phyloP scores from a whole-genome alignment of 1,140 invertebrate genomes.

The Leptinotarsa texana region DNA sequence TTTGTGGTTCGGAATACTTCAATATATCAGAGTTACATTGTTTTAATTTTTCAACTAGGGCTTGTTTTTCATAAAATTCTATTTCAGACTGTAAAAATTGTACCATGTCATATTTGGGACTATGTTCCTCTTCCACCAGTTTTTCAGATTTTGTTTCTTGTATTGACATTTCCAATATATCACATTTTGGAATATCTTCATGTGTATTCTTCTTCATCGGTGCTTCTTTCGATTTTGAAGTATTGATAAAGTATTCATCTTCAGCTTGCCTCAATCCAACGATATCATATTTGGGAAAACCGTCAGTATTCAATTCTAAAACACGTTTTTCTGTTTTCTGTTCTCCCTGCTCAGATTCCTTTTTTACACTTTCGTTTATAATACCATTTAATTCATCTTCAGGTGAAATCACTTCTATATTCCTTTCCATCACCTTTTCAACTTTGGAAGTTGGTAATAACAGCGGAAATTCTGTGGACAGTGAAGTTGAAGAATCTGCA shows the following conservation, averaged over 20 bases:
- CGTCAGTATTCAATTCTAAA: background rate
- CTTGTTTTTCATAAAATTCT: constrained; percentile 7
- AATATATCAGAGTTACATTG: too few relatives aligned
- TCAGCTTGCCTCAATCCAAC: background rate
- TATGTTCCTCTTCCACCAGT: background rate
- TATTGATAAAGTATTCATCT: background rate
- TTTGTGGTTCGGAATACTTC: too few relatives aligned
- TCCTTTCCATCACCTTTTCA: too few relatives aligned
- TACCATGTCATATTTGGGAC: constrained; percentile 10
- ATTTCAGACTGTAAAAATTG: constrained; percentile 1
- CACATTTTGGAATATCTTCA: background rate
- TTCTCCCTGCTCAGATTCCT: background rate
- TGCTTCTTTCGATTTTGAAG: background rate
- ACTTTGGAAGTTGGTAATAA: too few relatives aligned
- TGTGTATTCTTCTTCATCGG: background rate
- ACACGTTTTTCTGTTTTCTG: background rate
- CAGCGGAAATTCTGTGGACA: too few relatives aligned
- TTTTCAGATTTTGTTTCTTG: constrained; percentile 1
- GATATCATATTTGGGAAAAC: constrained; percentile 17
- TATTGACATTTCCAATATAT: background rate
- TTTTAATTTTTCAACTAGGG: background rate
- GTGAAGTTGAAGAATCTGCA: background rate
- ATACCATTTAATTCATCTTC: too few relatives aligned
- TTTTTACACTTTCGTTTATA: too few relatives aligned
- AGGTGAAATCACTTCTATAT: too few relatives aligned